Conservation (phyloP, 2,797 vertebrate species). For the Eutrigla gurnardus region DNA sequence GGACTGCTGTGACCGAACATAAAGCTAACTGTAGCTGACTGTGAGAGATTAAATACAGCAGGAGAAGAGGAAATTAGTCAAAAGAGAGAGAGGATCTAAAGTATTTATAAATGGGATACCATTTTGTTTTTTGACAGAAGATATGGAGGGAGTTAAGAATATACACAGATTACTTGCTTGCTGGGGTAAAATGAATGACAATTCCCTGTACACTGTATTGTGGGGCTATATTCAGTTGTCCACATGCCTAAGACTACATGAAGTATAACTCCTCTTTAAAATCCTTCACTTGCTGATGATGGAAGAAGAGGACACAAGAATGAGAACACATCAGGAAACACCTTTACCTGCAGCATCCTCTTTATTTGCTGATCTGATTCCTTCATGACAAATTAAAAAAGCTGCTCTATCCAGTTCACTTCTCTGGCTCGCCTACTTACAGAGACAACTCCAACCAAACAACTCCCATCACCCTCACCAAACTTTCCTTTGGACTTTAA, state of each 20-base stretch:
- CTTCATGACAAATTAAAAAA: background rate
- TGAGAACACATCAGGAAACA: constrained; percentile 11
- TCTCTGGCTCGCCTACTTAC: constrained; percentile 4
- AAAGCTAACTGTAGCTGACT: background rate
- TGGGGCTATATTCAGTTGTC: background rate
- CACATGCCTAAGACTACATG: background rate
- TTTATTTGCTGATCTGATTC: background rate
- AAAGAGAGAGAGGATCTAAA: background rate
- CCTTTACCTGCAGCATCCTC: background rate
- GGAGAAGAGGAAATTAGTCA: background rate
- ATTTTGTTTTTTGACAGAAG: background rate
- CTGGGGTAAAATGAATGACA: background rate
- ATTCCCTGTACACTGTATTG: background rate
- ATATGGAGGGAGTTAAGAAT: background rate
- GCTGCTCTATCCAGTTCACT: constrained; percentile 4
- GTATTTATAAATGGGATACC: background rate
- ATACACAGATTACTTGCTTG: background rate
- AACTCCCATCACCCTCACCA: constrained; percentile 22
- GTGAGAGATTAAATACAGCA: too few relatives aligned
- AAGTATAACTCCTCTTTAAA: background rate
- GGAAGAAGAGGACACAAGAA: background rate
- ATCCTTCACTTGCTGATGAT: background rate
- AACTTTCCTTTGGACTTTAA: constrained; percentile 45
- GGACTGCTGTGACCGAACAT: background rate
- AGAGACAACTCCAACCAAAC: constrained; percentile 7